Conservation (phyloP, 2,888 invertebrate genomes). For the Drosophila neotestacea region DNA sequence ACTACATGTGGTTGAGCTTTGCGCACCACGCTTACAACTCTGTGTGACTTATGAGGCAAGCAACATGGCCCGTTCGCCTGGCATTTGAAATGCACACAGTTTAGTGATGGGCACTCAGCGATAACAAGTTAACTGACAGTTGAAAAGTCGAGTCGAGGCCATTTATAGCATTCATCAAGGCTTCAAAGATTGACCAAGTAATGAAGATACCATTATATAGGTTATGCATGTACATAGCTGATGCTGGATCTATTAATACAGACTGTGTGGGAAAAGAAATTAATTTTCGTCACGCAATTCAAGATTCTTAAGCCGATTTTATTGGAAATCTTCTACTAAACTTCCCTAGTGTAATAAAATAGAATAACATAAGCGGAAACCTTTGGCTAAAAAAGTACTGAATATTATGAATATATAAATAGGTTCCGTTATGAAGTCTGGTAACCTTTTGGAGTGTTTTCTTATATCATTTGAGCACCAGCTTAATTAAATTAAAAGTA, state of each 20-base stretch:
- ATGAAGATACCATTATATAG: not conserved
- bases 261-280: not conserved
- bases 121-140: slow-evolving; percentile 54
- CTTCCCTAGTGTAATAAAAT: no score
- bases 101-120: slow-evolving; percentile 60
- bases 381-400: no score
- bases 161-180: slow-evolving; percentile 10
- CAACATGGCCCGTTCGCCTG: slow-evolving; percentile 42
- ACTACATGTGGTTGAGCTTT: slow-evolving; percentile 32
- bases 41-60: slow-evolving; percentile 66
- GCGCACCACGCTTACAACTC: slow-evolving; percentile 36
- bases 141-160: slow-evolving; percentile 13
- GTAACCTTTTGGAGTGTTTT: no score
- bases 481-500: no score
- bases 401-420: no score
- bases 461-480: no score
- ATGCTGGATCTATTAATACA: no score
- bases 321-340: no score
- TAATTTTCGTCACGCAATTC: not conserved
- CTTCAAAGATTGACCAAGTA: not conserved
- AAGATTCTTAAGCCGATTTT: no score
- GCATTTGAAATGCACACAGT: slow-evolving; percentile 36
- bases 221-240: not conserved
- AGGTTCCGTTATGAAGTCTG: no score
- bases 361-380: no score